Evolutionary conservation across 2,888 invertebrate genomes (phyloP), one percentile per base, ranked within the genome.

Genomic region (Rhimphoctona megacephalus): DNA sequence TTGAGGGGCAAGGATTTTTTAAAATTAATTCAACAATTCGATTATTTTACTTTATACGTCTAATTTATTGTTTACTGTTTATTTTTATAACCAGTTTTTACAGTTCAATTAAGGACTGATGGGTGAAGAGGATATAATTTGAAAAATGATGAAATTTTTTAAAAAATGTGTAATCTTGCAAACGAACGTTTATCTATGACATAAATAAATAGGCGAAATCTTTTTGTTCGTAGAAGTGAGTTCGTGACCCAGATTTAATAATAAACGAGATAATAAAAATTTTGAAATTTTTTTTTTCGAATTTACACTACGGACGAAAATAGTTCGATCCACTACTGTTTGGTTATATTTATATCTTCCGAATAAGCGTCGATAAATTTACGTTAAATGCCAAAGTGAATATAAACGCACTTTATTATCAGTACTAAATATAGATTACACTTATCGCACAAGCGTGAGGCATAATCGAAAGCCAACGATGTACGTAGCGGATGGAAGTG

Each of bases 381-480:
- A 46, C 33, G 57, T 22, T 43, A 8, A 57, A 54, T 22, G 11
- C 2, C 17, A 14, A 49, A 61, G 4, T 64, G 43, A 64, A 81
- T 73, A 22, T 22, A 54, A 70, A 54, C 54, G 66, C 69, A 25
- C 64, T 39, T 69, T 19, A 57, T 61, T 86, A 86, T 83, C 86
- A 57, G 70, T 79, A 70, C 49, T 64, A 77, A 73, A 80, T 72
- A 83, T 61, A 74, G 64, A 83, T 72, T 52, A 25, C 43, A 33
- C 78, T 86, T 81, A 83, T 86, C 83, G 66, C 46, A 14, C 52
- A 19, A 57, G 66, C 49, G 22, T 69, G 81, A 74, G 46, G 57
- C 46, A 61, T 69, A 77, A 86, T 76, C 66, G 30, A 19, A 66
- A 77, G 57, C 49, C 49, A 39, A 64, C 25, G 67, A 78, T 77